Conservation (phyloP, 2,888 invertebrate genomes). For the Bhutanitis thaidina region DNA sequence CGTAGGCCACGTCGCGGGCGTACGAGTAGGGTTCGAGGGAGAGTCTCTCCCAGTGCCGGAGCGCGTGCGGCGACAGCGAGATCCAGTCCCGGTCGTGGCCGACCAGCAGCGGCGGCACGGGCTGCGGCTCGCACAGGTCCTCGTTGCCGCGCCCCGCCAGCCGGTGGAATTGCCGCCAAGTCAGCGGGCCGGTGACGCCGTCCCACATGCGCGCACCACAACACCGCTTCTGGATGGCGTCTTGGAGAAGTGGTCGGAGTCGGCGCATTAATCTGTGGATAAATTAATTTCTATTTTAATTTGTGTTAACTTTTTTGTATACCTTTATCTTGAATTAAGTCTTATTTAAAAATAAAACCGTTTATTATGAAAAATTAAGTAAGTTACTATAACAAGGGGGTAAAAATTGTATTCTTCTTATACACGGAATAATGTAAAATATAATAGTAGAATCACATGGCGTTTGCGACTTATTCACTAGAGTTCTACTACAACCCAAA, state of each 20-base stretch:
- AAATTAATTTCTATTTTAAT: no score
- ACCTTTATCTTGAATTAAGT: no score
- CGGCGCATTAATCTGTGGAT: conserved; percentile 88
- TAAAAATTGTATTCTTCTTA: no score
- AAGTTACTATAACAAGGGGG: no score
- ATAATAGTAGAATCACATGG: no score
- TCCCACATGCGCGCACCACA: conserved; percentile 94
- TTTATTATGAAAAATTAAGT: no score
- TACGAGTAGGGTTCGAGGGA: conserved; percentile 98
- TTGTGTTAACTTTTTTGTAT: no score
- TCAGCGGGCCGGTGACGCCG: conserved; percentile 97
- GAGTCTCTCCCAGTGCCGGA: conserved; percentile 98
- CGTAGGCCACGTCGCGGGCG: conserved; percentile 95
- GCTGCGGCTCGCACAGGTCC: conserved; percentile 98
- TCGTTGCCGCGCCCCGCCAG: conserved; percentile 96
- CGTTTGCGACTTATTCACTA: no score
- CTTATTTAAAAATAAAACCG: no score
- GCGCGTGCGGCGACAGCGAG: conserved; percentile 94
- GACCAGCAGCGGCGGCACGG: conserved; percentile 95
- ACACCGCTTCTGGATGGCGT: conserved; percentile 96
- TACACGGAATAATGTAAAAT: no score
- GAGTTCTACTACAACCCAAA: no score
- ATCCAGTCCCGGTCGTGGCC: conserved; percentile 98
- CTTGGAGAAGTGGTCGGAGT: conserved; percentile 94
- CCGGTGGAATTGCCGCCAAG: conserved; percentile 98